Evolutionary conservation across 2,888 invertebrate genomes (phyloP).

Genomic region (Anthophora plumipes): DNA sequence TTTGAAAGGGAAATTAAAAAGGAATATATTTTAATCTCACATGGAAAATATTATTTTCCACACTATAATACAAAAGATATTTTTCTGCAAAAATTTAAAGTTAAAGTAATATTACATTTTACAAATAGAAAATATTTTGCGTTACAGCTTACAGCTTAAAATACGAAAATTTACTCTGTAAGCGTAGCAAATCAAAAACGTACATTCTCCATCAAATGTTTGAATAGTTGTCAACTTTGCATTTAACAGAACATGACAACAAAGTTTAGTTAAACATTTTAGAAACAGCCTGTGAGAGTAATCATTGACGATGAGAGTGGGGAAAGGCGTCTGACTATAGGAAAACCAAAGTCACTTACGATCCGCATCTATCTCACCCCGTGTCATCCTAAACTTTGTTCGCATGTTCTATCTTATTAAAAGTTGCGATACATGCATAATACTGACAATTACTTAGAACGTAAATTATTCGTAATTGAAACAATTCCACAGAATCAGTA

Average conservation of each 20-base stretch:
- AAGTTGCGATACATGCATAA: not conserved
- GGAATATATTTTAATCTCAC: too few species aligned
- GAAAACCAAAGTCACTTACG: not conserved
- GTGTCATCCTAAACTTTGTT: not conserved
- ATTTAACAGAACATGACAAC: too few species aligned
- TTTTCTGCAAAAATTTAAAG: too few species aligned
- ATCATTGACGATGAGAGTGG: not conserved
- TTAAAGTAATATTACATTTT: too few species aligned
- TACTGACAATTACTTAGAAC: not conserved
- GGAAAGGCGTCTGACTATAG: not conserved
- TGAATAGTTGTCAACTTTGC: not conserved
- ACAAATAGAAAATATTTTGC: too few species aligned
- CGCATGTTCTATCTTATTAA: constrained; percentile 10
- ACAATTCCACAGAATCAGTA: too few species aligned
- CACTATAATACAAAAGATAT: too few species aligned
- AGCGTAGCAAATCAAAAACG: not conserved
- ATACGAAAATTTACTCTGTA: too few species aligned
- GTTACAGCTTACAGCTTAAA: too few species aligned
- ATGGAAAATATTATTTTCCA: too few species aligned
- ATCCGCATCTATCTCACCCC: not conserved
- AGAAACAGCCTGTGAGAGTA: not conserved
- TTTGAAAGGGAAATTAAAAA: too few species aligned
- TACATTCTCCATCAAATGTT: not conserved
- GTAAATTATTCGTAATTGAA: not conserved
- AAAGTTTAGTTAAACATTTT: not conserved